These are phyloP conservation scores for Drosophila planitibia DNA, from an alignment of 2,888 invertebrate species.

Conservation along the genomic window DNA sequence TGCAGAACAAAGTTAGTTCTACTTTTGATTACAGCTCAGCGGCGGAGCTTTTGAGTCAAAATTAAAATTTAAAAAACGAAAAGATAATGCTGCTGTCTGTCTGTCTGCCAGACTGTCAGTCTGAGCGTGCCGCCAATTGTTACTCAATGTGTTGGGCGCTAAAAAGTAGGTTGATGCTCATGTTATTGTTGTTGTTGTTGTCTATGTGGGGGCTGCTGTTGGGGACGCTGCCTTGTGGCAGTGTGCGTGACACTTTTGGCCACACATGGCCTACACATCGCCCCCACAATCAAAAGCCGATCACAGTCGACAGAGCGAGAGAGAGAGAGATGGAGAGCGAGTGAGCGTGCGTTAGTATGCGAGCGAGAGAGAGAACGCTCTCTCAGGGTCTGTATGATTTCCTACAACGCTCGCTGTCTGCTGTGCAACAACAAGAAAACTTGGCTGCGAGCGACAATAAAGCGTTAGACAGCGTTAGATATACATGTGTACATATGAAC, in stretches of 20 bases:
- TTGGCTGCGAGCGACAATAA: constrained; percentile 48
- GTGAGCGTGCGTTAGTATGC: neutral
- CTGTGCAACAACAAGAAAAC: constrained; percentile 45
- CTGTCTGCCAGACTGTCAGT: constrained; percentile 2
- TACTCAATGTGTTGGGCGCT: constrained; percentile 72
- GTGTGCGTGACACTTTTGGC: constrained; percentile 70
- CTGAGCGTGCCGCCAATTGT: constrained; percentile 57
- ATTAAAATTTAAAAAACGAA: neutral
- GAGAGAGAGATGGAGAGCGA: neutral
- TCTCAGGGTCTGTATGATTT: constrained; percentile 62
- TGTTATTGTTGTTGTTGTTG: constrained; percentile 31
- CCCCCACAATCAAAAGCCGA: constrained; percentile 70
- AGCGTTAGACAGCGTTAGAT: constrained; percentile 59
- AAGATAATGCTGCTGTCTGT: constrained; percentile 4
- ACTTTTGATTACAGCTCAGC: neutral
- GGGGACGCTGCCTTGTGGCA: constrained; percentile 35
- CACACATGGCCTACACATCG: constrained; percentile 67
- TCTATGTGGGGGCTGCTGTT: constrained; percentile 49
- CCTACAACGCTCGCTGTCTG: constrained; percentile 64
- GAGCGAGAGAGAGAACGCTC: neutral
- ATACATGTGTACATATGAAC: neutral
- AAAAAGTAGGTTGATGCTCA: constrained; percentile 70
- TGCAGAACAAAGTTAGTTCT: neutral
- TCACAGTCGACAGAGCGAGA: constrained; percentile 24
- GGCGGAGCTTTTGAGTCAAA: neutral